These are phyloP conservation scores for Onychostoma macrolepis DNA, from an alignment of 2,113 vertebrate genomes.

Conservation along the genomic window DNA sequence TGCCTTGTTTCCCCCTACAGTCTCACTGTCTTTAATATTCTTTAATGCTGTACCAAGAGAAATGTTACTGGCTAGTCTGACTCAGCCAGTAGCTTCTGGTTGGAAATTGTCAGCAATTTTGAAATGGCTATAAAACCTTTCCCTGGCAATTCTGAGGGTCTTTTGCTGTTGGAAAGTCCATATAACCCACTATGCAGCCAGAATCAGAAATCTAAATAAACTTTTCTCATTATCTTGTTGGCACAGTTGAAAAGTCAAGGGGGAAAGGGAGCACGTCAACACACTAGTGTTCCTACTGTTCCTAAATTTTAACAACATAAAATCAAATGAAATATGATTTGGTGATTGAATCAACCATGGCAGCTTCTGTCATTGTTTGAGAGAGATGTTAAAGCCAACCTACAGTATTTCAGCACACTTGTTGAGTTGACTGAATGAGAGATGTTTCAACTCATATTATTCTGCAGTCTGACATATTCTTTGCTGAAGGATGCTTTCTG, in stretches of 20 bases:
- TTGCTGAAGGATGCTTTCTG: neutral
- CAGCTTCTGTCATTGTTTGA: neutral
- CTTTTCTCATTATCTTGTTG: neutral
- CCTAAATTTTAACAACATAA: neutral
- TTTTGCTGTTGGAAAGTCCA: neutral
- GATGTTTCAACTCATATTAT: neutral
- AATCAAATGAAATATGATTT: neutral
- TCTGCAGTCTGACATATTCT: neutral
- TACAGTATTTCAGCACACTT: neutral
- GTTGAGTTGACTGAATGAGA: conserved; percentile 2
- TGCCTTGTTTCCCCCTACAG: neutral
- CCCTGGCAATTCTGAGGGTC: neutral
- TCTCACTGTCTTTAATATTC: neutral
- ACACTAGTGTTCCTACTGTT: neutral
- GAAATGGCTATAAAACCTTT: conserved; percentile 4
- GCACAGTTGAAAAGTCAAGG: neutral
- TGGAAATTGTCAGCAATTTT: conserved; percentile 11
- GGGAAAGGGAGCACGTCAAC: neutral
- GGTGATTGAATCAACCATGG: neutral
- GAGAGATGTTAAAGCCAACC: neutral
- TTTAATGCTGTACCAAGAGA: neutral
- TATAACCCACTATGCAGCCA: neutral
- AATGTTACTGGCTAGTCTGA: neutral
- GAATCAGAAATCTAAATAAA: conserved; percentile 7
- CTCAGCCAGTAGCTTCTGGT: neutral